Evolutionary conservation across 2,888 invertebrate species (phyloP).

Genomic region (Hanleya hanleyi): DNA sequence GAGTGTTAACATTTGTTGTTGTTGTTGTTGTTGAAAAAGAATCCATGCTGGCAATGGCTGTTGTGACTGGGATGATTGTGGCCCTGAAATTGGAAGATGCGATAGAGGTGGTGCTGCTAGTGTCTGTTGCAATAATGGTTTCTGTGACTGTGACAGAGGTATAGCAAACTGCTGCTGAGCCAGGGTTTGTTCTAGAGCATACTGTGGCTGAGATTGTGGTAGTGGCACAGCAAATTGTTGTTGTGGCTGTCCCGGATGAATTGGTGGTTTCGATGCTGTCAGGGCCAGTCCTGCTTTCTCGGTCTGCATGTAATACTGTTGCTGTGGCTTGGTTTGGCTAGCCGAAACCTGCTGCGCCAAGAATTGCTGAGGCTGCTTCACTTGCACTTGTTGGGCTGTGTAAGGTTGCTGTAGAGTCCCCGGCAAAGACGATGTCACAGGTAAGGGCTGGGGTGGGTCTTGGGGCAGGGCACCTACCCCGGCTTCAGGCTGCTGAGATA

Average conservation of each 20-base stretch:
- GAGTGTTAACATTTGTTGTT: too few species aligned
- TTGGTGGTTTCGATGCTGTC: background rate
- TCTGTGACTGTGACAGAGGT: background rate
- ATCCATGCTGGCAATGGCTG: too few species aligned
- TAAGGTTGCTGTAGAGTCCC: background rate
- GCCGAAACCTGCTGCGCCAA: background rate
- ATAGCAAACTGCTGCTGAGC: conserved; percentile 4
- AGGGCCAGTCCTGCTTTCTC: too few species aligned
- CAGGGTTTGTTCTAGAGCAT: background rate
- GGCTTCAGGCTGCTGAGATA: conserved; percentile 17
- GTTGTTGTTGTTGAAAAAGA: too few species aligned
- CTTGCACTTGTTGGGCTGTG: background rate
- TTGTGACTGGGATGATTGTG: too few species aligned
- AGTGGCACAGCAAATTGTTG: background rate
- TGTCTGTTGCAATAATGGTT: background rate
- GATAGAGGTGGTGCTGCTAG: too few species aligned
- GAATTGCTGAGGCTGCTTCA: conserved; percentile 3
- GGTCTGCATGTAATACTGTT: background rate
- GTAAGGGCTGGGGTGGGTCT: conserved; percentile 21
- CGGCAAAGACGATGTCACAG: background rate
- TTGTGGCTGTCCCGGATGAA: background rate
- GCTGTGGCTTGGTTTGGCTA: background rate
- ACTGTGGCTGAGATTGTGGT: background rate
- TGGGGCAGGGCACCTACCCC: conserved; percentile 15
- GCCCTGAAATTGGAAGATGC: too few species aligned